Evolutionary conservation across 2,797 vertebrate genomes (phyloP).

Genomic region (Melanitta fusca): DNA sequence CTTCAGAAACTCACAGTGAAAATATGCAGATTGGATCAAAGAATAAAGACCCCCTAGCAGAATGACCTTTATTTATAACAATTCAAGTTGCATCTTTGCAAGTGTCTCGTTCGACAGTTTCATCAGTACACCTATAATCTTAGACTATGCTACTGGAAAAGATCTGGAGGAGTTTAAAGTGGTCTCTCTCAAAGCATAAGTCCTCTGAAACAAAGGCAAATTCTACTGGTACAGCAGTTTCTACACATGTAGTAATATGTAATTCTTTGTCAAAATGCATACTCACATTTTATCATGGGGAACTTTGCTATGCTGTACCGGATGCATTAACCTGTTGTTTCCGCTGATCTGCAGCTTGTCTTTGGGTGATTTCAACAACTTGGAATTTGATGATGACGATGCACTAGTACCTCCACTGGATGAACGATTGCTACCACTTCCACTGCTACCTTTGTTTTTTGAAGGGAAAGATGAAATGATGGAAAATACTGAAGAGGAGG

Average conservation of each 20-base stretch:
- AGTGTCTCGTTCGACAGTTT: not conserved
- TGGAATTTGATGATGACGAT: constrained; percentile 87
- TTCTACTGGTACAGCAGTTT: not conserved
- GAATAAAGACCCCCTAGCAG: not conserved
- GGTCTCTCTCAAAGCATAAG: not conserved
- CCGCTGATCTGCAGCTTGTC: constrained; percentile 93
- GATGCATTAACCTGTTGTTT: constrained; percentile 86
- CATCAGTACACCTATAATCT: not conserved
- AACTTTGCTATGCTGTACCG: constrained; percentile 86
- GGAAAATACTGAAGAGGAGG: constrained; percentile 84
- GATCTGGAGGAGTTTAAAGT: not conserved
- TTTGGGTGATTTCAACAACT: constrained; percentile 97
- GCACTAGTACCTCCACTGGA: constrained; percentile 84
- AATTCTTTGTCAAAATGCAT: not conserved
- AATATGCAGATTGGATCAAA: not conserved
- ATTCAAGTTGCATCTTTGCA: not conserved
- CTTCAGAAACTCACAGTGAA: not conserved
- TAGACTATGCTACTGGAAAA: not conserved
- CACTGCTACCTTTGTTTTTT: constrained; percentile 84
- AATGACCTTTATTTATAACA: not conserved
- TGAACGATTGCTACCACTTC: constrained; percentile 82
- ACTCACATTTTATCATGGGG: constrained; percentile 93
- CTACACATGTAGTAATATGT: not conserved
- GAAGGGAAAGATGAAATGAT: constrained; percentile 86
- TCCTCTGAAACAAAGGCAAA: not conserved